phyloP scores from a whole-genome alignment of 2,888 invertebrate genomes.

The Neuroscelio doddi region DNA sequence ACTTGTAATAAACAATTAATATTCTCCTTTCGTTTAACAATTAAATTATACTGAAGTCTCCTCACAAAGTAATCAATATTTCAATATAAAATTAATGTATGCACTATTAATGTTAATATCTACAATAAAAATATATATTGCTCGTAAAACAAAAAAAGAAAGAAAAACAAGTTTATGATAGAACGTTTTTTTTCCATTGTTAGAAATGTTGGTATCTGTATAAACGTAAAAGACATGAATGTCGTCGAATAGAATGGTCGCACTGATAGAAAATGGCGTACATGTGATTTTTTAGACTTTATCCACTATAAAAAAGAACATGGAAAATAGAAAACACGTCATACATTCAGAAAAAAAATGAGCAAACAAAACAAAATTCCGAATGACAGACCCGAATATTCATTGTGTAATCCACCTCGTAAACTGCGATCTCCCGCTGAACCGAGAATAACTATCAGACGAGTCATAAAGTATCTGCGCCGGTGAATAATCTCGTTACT shows the following conservation, averaged over 20 bases:
- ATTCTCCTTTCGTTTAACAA: no score
- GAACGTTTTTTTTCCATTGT: no score
- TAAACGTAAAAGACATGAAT: not conserved
- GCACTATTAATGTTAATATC: no score
- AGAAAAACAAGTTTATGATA: no score
- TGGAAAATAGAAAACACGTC: conserved; percentile 8
- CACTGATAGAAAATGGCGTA: conserved; percentile 31
- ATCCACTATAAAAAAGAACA: conserved; percentile 4
- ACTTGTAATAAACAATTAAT: no score
- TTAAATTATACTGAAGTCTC: no score
- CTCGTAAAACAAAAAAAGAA: no score
- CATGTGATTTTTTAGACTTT: conserved; percentile 21
- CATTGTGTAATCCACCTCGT: conserved; percentile 46
- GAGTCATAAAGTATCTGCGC: conserved; percentile 44
- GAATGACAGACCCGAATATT: conserved; percentile 15
- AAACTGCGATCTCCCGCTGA: conserved; percentile 45
- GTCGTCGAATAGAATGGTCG: not conserved
- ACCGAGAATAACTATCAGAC: conserved; percentile 20
- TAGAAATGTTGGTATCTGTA: no score
- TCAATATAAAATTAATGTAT: no score
- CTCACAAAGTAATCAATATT: no score
- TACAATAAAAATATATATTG: no score
- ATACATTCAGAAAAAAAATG: conserved; percentile 5
- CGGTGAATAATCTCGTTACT: conserved; percentile 33
- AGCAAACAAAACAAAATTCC: not conserved